phyloP scores from a whole-genome alignment of 2,888 invertebrate species.

The Octonoba sinensis region DNA sequence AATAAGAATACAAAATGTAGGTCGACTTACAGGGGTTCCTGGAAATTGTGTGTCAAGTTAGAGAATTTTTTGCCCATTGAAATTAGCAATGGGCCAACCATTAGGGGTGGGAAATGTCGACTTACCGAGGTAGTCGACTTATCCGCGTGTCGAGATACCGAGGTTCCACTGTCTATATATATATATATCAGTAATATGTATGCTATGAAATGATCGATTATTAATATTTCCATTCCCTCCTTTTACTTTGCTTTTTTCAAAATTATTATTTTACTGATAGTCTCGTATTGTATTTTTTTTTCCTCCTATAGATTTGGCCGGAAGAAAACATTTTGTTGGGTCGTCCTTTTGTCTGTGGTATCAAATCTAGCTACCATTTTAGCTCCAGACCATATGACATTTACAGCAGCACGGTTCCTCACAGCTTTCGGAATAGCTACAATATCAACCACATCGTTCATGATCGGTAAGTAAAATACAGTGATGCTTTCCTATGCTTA shows the following conservation, averaged over 20 bases:
- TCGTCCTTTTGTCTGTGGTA: slow-evolving; percentile 49
- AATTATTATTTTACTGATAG: neutral
- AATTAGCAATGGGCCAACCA: no score
- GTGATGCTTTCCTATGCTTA: neutral
- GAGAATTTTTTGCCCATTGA: no score
- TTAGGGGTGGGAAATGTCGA: no score
- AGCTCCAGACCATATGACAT: slow-evolving; percentile 57
- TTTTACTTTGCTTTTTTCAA: neutral
- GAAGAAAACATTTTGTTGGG: slow-evolving; percentile 59
- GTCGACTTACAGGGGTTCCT: no score
- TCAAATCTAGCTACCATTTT: slow-evolving; percentile 56
- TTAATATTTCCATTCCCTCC: no score
- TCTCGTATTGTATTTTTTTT: neutral
- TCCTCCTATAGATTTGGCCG: slow-evolving; percentile 40
- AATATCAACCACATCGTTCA: slow-evolving; percentile 57
- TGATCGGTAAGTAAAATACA: slow-evolving; percentile 47
- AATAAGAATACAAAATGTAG: no score
- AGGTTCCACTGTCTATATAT: no score
- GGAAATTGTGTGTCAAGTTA: no score
- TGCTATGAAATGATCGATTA: no score
- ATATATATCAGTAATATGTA: no score
- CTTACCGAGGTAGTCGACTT: no score
- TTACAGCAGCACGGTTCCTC: slow-evolving; percentile 47
- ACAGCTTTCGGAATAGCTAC: slow-evolving; percentile 60
- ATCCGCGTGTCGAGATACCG: no score